Evolutionary conservation across 2,888 invertebrate genomes (phyloP).

Genomic region (Tuta absoluta): DNA sequence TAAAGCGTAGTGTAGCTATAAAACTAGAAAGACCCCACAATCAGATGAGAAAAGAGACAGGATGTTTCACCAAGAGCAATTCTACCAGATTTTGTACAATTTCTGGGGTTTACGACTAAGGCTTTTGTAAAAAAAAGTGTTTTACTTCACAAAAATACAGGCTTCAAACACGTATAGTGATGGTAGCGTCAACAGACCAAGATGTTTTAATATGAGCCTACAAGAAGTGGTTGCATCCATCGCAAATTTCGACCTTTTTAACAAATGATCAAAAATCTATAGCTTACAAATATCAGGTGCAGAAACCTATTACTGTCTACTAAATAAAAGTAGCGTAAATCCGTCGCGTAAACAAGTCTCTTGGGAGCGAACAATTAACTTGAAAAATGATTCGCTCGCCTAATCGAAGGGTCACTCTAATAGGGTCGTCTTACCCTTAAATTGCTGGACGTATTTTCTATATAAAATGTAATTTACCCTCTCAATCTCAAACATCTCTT

Average conservation of each 20-base stretch:
- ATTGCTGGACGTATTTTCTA: constrained; percentile 18
- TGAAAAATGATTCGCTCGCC: constrained; percentile 53
- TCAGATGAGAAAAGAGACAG: too few species aligned
- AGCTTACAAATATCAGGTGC: not conserved
- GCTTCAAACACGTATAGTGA: too few species aligned
- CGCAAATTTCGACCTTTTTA: not conserved
- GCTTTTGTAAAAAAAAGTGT: too few species aligned
- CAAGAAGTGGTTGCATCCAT: not conserved
- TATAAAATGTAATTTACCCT: constrained; percentile 18
- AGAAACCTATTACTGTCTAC: not conserved
- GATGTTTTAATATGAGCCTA: too few species aligned
- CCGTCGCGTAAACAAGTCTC: constrained; percentile 42
- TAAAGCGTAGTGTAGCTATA: too few species aligned
- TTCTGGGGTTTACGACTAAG: too few species aligned
- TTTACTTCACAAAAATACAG: too few species aligned
- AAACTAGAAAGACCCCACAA: too few species aligned
- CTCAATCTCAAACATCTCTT: not conserved
- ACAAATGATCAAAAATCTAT: not conserved
- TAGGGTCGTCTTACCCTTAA: constrained; percentile 27
- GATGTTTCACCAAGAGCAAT: too few species aligned
- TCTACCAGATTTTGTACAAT: too few species aligned
- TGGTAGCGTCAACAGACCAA: too few species aligned
- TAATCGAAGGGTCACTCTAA: constrained; percentile 46
- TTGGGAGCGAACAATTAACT: constrained; percentile 48
- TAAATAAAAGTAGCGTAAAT: constrained; percentile 12